Percentiles rank a stretch among this genome's conserved stretches.
These are phyloP conservation scores for Trogon surrucura DNA, from an alignment of 2,113 vertebrate species.

Conservation along the genomic window DNA sequence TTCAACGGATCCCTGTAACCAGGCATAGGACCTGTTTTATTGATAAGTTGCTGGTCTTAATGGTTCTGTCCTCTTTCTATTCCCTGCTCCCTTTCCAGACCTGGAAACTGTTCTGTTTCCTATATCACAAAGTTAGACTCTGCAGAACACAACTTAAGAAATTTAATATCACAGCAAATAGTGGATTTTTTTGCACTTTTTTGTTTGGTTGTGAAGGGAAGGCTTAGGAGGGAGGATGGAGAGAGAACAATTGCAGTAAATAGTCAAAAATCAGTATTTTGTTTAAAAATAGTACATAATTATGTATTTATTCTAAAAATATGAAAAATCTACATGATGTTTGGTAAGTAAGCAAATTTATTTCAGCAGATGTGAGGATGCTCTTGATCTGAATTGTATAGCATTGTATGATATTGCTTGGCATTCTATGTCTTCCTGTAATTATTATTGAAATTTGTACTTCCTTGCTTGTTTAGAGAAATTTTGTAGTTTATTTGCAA, in stretches of 20 bases:
- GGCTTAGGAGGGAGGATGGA: neutral
- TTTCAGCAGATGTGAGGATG: slow-evolving; percentile 55
- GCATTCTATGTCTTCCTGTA: slow-evolving; percentile 46
- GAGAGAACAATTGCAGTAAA: slow-evolving; percentile 20
- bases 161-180: neutral
- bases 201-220: neutral
- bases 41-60: neutral
- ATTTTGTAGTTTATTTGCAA: slow-evolving; percentile 12
- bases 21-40: neutral
- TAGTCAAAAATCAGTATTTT: slow-evolving; percentile 28
- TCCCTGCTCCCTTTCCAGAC: neutral
- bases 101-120: neutral
- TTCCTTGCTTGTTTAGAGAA: slow-evolving; percentile 17
- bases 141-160: neutral
- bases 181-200: neutral
- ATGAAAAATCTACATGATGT: slow-evolving; percentile 27
- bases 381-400: slow-evolving; percentile 48
- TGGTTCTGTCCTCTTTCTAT: neutral
- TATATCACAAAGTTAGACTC: neutral
- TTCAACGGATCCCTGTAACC: neutral
- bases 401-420: slow-evolving; percentile 37
- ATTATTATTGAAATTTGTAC: slow-evolving; percentile 45
- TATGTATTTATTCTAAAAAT: slow-evolving; percentile 57
- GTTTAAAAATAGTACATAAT: slow-evolving; percentile 47
- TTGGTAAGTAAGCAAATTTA: slow-evolving; percentile 42